These are phyloP conservation scores for Rhinoraja longicauda DNA, from an alignment of 2,797 vertebrate genomes.

Conservation along the genomic window DNA sequence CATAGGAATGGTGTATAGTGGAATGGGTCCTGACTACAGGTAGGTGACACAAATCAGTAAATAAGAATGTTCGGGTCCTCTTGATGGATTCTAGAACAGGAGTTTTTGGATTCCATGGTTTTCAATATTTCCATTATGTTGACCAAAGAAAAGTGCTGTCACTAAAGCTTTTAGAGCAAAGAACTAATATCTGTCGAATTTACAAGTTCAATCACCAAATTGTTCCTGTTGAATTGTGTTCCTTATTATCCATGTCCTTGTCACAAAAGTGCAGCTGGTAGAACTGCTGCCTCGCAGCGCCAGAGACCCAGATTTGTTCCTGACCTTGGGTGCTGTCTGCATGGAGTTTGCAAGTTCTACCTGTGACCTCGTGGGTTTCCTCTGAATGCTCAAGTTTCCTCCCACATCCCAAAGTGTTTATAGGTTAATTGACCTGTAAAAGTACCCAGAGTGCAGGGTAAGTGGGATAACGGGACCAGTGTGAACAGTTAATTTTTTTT, in stretches of 20 bases:
- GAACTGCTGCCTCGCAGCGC: too few relatives aligned
- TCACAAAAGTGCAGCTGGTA: too few relatives aligned
- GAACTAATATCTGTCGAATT: neutral
- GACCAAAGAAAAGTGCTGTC: neutral
- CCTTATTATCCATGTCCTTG: neutral
- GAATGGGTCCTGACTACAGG: slow-evolving; percentile 99
- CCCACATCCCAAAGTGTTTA: too few relatives aligned
- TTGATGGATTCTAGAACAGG: neutral
- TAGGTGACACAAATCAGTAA: slow-evolving; percentile 46
- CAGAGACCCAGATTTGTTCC: too few relatives aligned
- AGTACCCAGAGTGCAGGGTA: too few relatives aligned
- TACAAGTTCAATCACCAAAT: neutral
- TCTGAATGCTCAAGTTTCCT: too few relatives aligned
- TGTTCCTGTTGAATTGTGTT: neutral
- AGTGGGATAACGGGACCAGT: too few relatives aligned
- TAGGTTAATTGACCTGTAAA: too few relatives aligned
- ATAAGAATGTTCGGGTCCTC: neutral
- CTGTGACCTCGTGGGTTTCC: too few relatives aligned
- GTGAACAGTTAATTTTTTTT: too few relatives aligned
- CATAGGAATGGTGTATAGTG: slow-evolving; percentile 97
- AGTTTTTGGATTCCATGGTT: neutral
- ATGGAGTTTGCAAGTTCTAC: too few relatives aligned
- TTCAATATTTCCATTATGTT: neutral
- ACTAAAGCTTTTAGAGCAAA: neutral
- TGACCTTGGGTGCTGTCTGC: too few relatives aligned